phyloP scores from a whole-genome alignment of 2,888 invertebrate species.

The Amiota mariae region DNA sequence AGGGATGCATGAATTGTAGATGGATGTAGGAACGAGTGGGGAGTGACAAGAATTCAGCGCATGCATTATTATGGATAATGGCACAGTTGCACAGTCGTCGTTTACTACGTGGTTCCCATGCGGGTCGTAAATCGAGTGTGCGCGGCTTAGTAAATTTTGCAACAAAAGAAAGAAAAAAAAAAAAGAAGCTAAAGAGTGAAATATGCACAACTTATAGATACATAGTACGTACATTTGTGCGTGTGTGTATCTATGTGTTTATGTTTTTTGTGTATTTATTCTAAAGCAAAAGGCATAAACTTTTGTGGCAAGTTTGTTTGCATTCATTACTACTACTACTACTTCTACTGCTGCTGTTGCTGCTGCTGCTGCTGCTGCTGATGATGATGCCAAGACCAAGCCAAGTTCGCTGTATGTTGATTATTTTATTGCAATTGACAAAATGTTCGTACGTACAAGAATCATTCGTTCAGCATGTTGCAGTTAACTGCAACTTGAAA shows the following conservation, averaged over 20 bases:
- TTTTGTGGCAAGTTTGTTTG: conserved; percentile 21
- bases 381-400: background rate
- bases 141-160: conserved; percentile 19
- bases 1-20: too few relatives aligned
- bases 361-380: background rate
- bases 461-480: background rate
- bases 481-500: conserved; percentile 41
- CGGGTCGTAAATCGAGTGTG: conserved; percentile 60
- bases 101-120: conserved; percentile 59
- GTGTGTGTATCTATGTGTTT: background rate
- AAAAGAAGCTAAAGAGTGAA: conserved; percentile 24
- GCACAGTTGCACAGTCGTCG: conserved; percentile 48
- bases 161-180: conserved; percentile 11
- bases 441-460: conserved; percentile 42
- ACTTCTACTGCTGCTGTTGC: too few relatives aligned
- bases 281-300: conserved; percentile 6
- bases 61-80: conserved; percentile 60
- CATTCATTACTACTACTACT: background rate
- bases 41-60: background rate
- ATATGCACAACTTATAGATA: conserved; percentile 2
- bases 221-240: background rate
- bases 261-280: background rate
- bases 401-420: conserved; percentile 57
- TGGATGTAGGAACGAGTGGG: too few relatives aligned
- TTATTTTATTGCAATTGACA: conserved; percentile 68